phyloP scores from a whole-genome alignment of 2,888 invertebrate genomes.

The Cylloceria caligata region DNA sequence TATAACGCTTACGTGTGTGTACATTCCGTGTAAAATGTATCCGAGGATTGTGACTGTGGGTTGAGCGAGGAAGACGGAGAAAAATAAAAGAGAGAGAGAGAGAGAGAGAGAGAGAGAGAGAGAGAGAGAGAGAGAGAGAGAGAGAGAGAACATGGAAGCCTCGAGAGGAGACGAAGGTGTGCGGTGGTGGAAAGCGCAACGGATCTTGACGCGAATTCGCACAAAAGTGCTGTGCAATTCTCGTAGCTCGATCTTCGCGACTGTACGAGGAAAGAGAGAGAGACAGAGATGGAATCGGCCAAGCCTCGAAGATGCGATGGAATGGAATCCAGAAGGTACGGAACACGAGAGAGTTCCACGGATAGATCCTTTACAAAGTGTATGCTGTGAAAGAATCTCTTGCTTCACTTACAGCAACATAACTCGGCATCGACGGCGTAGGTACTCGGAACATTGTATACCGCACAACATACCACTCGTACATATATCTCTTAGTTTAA shows the following conservation, averaged over 20 bases:
- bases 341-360: constrained; percentile 54
- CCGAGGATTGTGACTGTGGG: constrained; percentile 63
- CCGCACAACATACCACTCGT: neutral
- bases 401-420: constrained; percentile 12
- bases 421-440: constrained; percentile 7
- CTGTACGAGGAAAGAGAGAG: constrained; percentile 22
- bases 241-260: constrained; percentile 54
- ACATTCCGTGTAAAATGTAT: constrained; percentile 62
- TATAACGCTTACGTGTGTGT: constrained; percentile 57
- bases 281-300: constrained; percentile 40
- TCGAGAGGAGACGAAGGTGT: too few species aligned
- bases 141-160: constrained; percentile 21
- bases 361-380: constrained; percentile 45
- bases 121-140: constrained; percentile 16
- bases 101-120: constrained; percentile 8
- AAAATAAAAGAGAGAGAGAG: constrained; percentile 52
- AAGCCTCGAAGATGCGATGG: constrained; percentile 60
- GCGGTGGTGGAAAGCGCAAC: too few species aligned
- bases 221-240: constrained; percentile 53
- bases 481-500: constrained; percentile 12
- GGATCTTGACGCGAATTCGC: constrained; percentile 63
- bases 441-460: neutral
- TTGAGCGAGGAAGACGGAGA: constrained; percentile 32
- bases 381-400: constrained; percentile 27
- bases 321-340: constrained; percentile 60